A percentile compares a stretch with the other conserved stretches of the same genome.
Evolutionary conservation across 2,888 invertebrate species (phyloP).

Genomic region (Amiota communis): DNA sequence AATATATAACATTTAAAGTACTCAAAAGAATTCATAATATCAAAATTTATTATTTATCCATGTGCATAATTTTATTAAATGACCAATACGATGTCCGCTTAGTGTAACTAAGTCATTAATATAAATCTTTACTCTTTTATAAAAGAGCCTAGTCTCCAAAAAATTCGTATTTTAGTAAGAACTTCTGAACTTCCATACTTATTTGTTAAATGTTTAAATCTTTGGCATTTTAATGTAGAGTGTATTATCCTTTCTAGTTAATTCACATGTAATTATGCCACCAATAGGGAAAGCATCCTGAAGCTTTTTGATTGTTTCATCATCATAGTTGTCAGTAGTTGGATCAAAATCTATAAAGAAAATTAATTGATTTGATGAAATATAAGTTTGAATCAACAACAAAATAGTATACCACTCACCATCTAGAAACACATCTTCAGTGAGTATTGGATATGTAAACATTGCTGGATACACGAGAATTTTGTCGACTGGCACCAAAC

Average conservation of each 20-base stretch:
- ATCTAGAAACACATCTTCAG: slow-evolving; percentile 61
- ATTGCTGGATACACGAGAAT: slow-evolving; percentile 69
- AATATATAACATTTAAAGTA: no score
- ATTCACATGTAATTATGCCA: slow-evolving; percentile 39
- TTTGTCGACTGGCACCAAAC: slow-evolving; percentile 55
- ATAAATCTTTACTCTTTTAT: no score
- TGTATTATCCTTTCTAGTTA: slow-evolving; percentile 11
- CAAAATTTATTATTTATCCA: no score
- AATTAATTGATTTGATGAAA: slow-evolving; percentile 24
- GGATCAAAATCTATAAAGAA: slow-evolving; percentile 17
- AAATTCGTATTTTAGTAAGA: no score
- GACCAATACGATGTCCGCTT: no score
- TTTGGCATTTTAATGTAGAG: slow-evolving; percentile 1
- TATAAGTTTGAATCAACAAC: background rate
- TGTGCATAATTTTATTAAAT: no score
- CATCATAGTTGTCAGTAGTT: background rate
- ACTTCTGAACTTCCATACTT: background rate
- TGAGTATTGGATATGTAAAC: slow-evolving; percentile 64
- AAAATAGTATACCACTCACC: slow-evolving; percentile 47
- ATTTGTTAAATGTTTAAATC: background rate
- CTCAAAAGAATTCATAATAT: no score
- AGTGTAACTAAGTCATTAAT: no score
- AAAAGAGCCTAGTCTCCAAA: no score
- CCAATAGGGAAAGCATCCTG: background rate
- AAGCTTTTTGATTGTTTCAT: background rate